Evolutionary conservation across 2,888 invertebrate species (phyloP).

Genomic region (Xanthorhoe spadicearia): DNA sequence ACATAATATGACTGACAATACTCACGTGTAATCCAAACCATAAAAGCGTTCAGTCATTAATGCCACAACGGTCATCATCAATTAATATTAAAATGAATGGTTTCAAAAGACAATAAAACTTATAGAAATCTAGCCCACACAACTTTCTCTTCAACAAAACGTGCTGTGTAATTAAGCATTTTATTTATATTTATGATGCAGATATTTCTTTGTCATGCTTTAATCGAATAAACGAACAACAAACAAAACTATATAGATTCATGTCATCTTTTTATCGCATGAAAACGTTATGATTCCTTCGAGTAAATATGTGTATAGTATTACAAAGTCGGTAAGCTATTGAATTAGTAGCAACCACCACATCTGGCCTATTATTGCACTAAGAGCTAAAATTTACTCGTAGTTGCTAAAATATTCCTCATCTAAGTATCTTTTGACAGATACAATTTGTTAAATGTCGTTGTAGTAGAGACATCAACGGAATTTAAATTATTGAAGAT

Average conservation of each 20-base stretch:
- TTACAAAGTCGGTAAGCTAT: neutral
- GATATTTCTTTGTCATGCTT: neutral
- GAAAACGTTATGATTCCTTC: too few species aligned
- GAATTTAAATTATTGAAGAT: too few species aligned
- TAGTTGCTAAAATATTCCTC: slow-evolving; percentile 6
- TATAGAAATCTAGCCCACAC: neutral
- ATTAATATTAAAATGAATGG: neutral
- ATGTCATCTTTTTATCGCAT: too few species aligned
- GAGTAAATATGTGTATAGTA: too few species aligned
- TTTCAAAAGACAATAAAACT: neutral
- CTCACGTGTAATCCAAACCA: neutral
- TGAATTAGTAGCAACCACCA: slow-evolving; percentile 1
- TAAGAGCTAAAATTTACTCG: slow-evolving; percentile 29
- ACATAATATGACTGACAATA: too few species aligned
- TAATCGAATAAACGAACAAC: too few species aligned
- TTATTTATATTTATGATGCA: neutral
- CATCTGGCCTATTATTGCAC: neutral
- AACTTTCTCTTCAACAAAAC: slow-evolving; percentile 1
- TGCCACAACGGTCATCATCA: neutral
- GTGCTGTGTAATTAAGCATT: neutral
- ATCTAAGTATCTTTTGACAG: slow-evolving; percentile 1
- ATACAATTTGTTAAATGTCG: neutral
- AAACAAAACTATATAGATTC: too few species aligned
- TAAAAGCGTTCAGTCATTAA: neutral
- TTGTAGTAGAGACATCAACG: too few species aligned